phyloP scores from a whole-genome alignment of 1,140 invertebrate genomes.

The Gryllus bimaculatus region DNA sequence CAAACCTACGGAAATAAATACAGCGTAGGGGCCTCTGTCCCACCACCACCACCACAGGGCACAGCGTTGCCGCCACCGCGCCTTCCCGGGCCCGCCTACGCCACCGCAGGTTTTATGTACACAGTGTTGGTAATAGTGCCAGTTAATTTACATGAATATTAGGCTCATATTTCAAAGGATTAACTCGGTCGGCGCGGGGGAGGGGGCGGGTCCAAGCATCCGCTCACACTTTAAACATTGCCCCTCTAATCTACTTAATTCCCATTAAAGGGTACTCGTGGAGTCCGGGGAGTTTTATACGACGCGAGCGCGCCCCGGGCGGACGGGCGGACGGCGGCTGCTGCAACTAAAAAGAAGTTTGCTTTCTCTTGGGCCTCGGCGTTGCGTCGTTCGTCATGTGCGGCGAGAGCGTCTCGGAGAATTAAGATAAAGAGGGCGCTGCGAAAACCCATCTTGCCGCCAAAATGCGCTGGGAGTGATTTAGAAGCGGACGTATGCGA shows the following conservation, averaged over 20 bases:
- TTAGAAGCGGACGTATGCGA: too few species aligned
- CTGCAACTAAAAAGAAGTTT: too few species aligned
- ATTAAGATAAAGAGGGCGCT: too few species aligned
- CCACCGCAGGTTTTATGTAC: neutral
- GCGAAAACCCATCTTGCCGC: too few species aligned
- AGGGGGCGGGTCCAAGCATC: neutral
- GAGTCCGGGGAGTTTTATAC: neutral
- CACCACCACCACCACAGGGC: too few species aligned
- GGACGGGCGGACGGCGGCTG: too few species aligned
- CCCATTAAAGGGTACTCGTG: neutral
- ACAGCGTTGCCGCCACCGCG: too few species aligned
- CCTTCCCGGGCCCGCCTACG: too few species aligned
- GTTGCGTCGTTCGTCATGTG: too few species aligned
- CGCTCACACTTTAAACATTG: neutral
- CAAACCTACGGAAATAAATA: neutral
- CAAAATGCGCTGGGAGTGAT: too few species aligned
- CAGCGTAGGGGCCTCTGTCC: neutral
- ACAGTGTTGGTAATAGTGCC: neutral
- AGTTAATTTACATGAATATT: conserved; percentile 2
- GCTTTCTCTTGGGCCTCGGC: too few species aligned
- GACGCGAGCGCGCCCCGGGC: neutral
- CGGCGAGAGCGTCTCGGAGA: too few species aligned
- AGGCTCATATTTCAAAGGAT: neutral
- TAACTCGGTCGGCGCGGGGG: neutral
- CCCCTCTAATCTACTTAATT: neutral